These are phyloP conservation scores for Phrynocephalus forsythii DNA, from an alignment of 2,797 vertebrate species.

Conservation along the genomic window DNA sequence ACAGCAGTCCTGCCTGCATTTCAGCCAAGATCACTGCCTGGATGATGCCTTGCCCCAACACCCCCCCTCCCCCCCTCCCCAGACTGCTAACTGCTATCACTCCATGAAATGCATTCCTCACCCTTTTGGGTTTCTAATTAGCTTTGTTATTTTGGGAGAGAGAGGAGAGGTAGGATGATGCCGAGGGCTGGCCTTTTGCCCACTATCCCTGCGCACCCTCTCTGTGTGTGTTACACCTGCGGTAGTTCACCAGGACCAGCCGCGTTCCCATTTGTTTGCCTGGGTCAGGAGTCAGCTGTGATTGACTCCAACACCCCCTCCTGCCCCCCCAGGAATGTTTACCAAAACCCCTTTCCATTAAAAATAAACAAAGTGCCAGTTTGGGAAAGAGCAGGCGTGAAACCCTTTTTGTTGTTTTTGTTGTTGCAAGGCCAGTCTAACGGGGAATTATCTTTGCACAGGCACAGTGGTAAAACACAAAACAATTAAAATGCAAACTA, in stretches of 20 bases:
- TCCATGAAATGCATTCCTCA: not conserved
- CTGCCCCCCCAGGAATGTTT: not conserved
- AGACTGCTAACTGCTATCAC: not conserved
- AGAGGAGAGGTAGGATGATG: not conserved
- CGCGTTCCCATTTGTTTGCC: not conserved
- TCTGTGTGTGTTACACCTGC: not conserved
- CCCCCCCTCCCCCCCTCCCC: no score
- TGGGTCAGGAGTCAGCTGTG: slow-evolving; percentile 12
- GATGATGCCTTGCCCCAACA: not conserved
- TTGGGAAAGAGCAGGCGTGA: not conserved
- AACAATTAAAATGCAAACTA: not conserved
- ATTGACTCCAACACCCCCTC: slow-evolving; percentile 15
- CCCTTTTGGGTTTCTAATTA: not conserved
- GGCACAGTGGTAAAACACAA: not conserved
- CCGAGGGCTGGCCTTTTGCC: slow-evolving; percentile 39
- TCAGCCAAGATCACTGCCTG: not conserved
- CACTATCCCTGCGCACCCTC: not conserved
- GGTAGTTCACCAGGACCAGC: slow-evolving; percentile 43
- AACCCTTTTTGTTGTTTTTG: not conserved
- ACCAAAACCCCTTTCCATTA: not conserved
- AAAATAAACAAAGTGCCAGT: not conserved
- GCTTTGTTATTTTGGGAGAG: not conserved
- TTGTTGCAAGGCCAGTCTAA: slow-evolving; percentile 44
- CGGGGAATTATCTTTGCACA: slow-evolving; percentile 45
- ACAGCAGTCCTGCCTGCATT: not conserved